Evolutionary conservation across 2,888 invertebrate genomes (phyloP).

Genomic region (Deilephila elpenor): DNA sequence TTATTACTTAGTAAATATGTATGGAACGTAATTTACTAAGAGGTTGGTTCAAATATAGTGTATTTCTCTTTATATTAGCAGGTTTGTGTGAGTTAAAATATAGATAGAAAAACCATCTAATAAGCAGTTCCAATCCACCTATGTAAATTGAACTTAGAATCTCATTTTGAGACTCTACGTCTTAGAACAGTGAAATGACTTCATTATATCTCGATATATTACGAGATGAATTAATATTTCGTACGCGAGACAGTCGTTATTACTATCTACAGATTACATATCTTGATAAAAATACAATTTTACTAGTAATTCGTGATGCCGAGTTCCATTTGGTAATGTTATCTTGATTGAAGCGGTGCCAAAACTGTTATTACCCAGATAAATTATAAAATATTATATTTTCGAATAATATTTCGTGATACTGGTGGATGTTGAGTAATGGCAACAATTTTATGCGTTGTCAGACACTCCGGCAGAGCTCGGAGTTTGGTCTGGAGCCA

Average conservation of each 20-base stretch:
- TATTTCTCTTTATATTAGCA: too few relatives aligned
- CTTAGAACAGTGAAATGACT: too few relatives aligned
- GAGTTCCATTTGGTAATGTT: not conserved
- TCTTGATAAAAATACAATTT: not conserved
- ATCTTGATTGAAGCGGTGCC: not conserved
- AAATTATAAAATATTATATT: not conserved
- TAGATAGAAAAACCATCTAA: too few relatives aligned
- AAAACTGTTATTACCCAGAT: not conserved
- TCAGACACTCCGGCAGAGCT: not conserved
- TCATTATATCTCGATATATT: too few relatives aligned
- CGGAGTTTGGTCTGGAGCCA: not conserved
- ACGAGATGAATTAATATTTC: too few relatives aligned
- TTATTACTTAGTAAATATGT: not conserved
- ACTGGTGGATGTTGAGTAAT: not conserved
- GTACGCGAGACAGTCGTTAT: not conserved
- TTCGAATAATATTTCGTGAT: not conserved
- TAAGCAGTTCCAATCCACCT: too few relatives aligned
- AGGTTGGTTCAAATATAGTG: too few relatives aligned
- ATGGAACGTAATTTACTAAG: not conserved
- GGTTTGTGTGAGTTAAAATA: too few relatives aligned
- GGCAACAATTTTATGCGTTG: conserved; percentile 1
- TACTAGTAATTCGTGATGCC: not conserved
- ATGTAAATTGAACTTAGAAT: too few relatives aligned
- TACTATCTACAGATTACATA: not conserved
- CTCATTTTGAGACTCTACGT: too few relatives aligned